Evolutionary conservation across 2,113 vertebrate genomes (phyloP).

Genomic region (Poecile atricapillus): DNA sequence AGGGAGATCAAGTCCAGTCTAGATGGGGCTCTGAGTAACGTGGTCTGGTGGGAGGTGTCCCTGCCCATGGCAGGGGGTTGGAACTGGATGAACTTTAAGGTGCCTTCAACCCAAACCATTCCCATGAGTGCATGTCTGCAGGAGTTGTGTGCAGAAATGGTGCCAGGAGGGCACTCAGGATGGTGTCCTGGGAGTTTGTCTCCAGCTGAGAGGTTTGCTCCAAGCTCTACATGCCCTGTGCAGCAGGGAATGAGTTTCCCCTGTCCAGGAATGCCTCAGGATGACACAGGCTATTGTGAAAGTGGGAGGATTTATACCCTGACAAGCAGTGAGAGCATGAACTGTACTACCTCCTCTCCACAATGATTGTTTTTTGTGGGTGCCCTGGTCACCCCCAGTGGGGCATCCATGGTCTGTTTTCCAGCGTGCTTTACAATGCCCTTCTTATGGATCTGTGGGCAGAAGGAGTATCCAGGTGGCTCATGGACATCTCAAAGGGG

Average conservation of each 20-base stretch:
- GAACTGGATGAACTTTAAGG: neutral
- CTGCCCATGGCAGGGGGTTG: neutral
- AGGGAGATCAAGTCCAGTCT: neutral
- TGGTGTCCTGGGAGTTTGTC: neutral
- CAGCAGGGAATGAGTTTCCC: neutral
- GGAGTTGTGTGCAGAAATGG: neutral
- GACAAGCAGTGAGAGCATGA: accelerated
- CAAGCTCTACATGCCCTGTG: neutral
- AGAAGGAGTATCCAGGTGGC: neutral
- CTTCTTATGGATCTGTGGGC: neutral
- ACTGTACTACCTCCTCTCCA: neutral
- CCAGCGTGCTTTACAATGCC: neutral
- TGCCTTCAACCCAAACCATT: neutral
- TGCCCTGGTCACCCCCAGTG: neutral
- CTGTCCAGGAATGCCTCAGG: neutral
- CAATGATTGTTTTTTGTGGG: neutral
- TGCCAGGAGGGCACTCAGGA: neutral
- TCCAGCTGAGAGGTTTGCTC: neutral
- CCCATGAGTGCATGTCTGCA: neutral
- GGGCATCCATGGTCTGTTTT: neutral
- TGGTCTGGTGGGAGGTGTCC: neutral
- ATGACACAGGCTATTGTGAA: neutral
- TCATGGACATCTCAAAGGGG: neutral
- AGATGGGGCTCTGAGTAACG: neutral
- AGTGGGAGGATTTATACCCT: neutral